Conservation (phyloP, 2,888 invertebrate genomes). For the Watsonalla binaria region DNA sequence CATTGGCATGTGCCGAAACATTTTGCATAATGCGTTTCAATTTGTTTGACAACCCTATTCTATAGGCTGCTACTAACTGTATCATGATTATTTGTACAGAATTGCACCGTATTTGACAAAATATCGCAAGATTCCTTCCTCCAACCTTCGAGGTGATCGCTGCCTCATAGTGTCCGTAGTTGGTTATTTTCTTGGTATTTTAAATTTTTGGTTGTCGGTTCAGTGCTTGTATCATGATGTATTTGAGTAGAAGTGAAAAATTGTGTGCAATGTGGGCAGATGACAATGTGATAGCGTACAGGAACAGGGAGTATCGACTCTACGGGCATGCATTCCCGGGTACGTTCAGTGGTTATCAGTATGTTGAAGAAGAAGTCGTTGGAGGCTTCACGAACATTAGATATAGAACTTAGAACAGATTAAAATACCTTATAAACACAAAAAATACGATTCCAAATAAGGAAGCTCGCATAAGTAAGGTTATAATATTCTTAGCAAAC, state of each 20-base stretch:
- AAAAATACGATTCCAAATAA: too few species aligned
- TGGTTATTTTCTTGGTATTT: conserved; percentile 22
- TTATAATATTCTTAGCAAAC: too few species aligned
- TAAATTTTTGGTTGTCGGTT: conserved; percentile 6
- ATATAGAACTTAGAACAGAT: too few species aligned
- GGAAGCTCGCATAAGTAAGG: too few species aligned
- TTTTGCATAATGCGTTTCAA: neutral
- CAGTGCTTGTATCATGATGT: conserved; percentile 14
- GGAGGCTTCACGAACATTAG: too few species aligned
- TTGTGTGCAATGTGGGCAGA: conserved; percentile 40
- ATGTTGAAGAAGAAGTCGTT: too few species aligned
- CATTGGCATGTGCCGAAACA: neutral
- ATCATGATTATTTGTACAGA: conserved; percentile 24
- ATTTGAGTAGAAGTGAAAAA: conserved; percentile 12
- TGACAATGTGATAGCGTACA: conserved; percentile 19
- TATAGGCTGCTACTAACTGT: conserved; percentile 3
- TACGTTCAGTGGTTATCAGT: conserved; percentile 3
- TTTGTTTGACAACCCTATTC: conserved; percentile 1
- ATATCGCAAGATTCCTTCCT: conserved; percentile 27
- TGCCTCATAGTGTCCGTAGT: conserved; percentile 11
- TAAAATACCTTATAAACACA: too few species aligned
- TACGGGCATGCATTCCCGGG: conserved; percentile 18
- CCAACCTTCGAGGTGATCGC: conserved; percentile 16
- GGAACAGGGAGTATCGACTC: conserved; percentile 12
- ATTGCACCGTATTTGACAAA: conserved; percentile 22